Conservation (phyloP, 2,113 vertebrate genomes). For the Morone chrysops region DNA sequence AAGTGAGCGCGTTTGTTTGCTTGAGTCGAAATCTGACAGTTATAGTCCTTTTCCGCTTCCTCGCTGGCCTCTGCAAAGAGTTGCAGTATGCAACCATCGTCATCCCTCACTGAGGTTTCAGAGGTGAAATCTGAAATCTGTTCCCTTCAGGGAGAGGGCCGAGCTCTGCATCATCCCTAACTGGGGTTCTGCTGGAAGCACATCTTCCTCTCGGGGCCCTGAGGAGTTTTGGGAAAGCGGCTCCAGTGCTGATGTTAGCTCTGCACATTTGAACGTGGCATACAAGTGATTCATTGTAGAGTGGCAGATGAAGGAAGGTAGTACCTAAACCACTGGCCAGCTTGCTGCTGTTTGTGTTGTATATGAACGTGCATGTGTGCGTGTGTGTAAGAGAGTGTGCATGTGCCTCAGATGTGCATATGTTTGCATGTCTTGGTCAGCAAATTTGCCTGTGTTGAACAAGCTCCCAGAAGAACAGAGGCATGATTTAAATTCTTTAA, state of each 20-base stretch:
- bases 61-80: conserved; percentile 41
- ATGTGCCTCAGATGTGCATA: neutral
- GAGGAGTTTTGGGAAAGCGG: conserved; percentile 30
- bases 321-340: neutral
- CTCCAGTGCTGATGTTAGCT: conserved; percentile 20
- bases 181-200: conserved; percentile 21
- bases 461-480: conserved; percentile 30
- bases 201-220: conserved; percentile 34
- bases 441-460: conserved; percentile 76
- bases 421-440: conserved; percentile 77
- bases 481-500: neutral
- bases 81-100: conserved; percentile 40
- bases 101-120: conserved; percentile 26
- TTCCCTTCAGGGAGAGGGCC: conserved; percentile 28
- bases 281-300: neutral
- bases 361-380: neutral
- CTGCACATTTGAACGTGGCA: neutral
- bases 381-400: neutral
- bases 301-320: neutral
- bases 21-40: conserved; percentile 30
- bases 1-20: neutral
- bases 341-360: neutral
- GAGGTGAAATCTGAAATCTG: conserved; percentile 44
- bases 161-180: conserved; percentile 24
- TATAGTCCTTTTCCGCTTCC: conserved; percentile 31